Evolutionary conservation across 2,888 invertebrate species (phyloP).

Genomic region (Polymixis lichenea): DNA sequence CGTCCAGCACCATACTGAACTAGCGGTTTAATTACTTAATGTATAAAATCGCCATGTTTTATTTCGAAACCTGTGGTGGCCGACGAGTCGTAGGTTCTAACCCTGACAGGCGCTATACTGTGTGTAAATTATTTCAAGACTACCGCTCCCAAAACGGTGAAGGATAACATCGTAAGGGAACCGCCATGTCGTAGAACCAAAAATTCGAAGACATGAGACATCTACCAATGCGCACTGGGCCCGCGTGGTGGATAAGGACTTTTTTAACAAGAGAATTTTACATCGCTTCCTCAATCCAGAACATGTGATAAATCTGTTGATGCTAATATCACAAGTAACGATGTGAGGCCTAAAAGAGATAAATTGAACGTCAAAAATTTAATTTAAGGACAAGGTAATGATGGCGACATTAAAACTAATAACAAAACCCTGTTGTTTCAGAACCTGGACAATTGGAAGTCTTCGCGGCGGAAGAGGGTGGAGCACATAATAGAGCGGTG

Average conservation of each 20-base stretch:
- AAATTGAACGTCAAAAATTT: background rate
- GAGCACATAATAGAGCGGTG: conserved; percentile 97
- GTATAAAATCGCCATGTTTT: background rate
- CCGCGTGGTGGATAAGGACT: background rate
- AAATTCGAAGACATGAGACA: background rate
- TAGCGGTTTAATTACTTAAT: too few species aligned
- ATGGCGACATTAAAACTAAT: background rate
- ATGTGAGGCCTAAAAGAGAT: background rate
- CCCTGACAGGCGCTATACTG: too few species aligned
- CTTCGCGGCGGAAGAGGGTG: conserved; percentile 97
- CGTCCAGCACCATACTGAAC: too few species aligned
- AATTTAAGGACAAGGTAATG: background rate
- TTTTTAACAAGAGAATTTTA: background rate
- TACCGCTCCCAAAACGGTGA: too few species aligned
- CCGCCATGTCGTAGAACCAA: background rate
- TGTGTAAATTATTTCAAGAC: too few species aligned
- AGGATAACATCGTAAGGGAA: too few species aligned
- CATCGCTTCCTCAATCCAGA: background rate
- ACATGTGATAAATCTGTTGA: background rate
- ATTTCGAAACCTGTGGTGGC: too few species aligned
- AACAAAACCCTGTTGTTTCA: conserved; percentile 76
- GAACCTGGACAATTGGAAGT: conserved; percentile 98
- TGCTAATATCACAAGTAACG: background rate
- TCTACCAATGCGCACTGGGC: background rate
- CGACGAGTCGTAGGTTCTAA: too few species aligned